Base-by-base conservation (phyloP, 2,113 vertebrate species). In the Nothoprocta perdicaria region DNA sequence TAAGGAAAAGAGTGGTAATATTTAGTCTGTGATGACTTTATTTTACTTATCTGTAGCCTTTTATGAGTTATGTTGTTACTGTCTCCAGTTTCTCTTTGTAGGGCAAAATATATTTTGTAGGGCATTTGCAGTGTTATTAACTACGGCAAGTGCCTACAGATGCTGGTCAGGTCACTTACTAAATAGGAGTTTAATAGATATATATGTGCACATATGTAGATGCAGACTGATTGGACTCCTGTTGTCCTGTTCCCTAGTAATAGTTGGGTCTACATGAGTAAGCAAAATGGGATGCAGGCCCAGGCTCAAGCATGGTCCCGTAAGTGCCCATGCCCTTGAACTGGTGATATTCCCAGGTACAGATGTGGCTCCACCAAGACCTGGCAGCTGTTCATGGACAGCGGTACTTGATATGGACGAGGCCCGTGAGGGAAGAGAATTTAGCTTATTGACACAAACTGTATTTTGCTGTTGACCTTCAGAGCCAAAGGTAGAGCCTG, bases 331-430 rank as follows among this genome's bases (percentile, higher is more conserved):
- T 31, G 14, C 22, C 50, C 31, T 55, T 72, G 46, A 55, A 23
- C 45, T 26, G 15, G 11, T 11, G 14, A 6, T 16, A 9, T 38
- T 31, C 89, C 23, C 23, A 10, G 18, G 18, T 53, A 53, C 2
- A 11, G 22, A 5, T 83, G 50, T 80, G 73, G 12, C 29, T 5
- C 22, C 0, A 0, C 14, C 50, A 62, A 19, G 0, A 5, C 45
- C n/a, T 40, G 14, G 50, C 9, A 48, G n/a, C 19, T 4, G 12
- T 8, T 80, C 4, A 7, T 4, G 26, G 17, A 40, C 41, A 80
- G 69, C 9, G 63, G 48, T 63, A 26, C 9, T 23, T 58, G 29
- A 12, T 62, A 10, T 7, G 14, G 6, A 1, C 71, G 8, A 77
- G 78, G 29, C 7, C 40, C 16, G 62, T 74, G 12, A 14, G 40